Evolutionary conservation across 2,797 vertebrate genomes (phyloP).

Genomic region (Borostomias antarcticus): DNA sequence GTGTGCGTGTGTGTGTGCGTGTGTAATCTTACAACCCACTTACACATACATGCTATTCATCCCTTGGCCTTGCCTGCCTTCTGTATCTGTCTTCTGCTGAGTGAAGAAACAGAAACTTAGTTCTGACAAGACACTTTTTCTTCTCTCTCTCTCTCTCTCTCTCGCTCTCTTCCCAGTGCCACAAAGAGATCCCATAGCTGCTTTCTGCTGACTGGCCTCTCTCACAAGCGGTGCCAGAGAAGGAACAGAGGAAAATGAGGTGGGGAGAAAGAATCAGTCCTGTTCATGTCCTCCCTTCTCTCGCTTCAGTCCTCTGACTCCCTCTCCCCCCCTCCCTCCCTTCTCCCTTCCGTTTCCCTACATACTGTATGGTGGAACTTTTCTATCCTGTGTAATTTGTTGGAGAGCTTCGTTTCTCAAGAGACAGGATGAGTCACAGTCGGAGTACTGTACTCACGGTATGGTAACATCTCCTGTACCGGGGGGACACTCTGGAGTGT

Average conservation of each 20-base stretch:
- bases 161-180: slow-evolving; percentile 32
- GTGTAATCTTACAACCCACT: slow-evolving; percentile 5
- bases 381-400: slow-evolving; percentile 37
- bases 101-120: slow-evolving; percentile 48
- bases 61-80: slow-evolving; percentile 41
- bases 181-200: slow-evolving; percentile 45
- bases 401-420: slow-evolving; percentile 37
- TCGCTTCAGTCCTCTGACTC: too few species aligned
- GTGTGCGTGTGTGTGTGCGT: slow-evolving; percentile 11
- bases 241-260: slow-evolving; percentile 8
- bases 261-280: slow-evolving; percentile 32
- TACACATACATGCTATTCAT: slow-evolving; percentile 47
- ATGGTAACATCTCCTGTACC: slow-evolving; percentile 25
- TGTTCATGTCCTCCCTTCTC: slow-evolving; percentile 44
- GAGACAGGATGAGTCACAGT: slow-evolving; percentile 34
- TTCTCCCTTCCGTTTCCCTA: slow-evolving; percentile 22
- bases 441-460: slow-evolving; percentile 20
- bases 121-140: slow-evolving; percentile 52
- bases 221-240: slow-evolving; percentile 37
- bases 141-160: background rate
- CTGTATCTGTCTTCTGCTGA: slow-evolving; percentile 57
- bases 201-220: slow-evolving; percentile 68
- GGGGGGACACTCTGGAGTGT: slow-evolving; percentile 20
- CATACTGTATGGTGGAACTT: slow-evolving; percentile 33
- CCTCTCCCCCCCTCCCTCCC: slow-evolving; percentile 17